A percentile compares a stretch with the other conserved stretches of the same genome.
These are phyloP conservation scores for Triops cancriformis DNA, from an alignment of 1,140 invertebrate genomes.

Conservation along the genomic window DNA sequence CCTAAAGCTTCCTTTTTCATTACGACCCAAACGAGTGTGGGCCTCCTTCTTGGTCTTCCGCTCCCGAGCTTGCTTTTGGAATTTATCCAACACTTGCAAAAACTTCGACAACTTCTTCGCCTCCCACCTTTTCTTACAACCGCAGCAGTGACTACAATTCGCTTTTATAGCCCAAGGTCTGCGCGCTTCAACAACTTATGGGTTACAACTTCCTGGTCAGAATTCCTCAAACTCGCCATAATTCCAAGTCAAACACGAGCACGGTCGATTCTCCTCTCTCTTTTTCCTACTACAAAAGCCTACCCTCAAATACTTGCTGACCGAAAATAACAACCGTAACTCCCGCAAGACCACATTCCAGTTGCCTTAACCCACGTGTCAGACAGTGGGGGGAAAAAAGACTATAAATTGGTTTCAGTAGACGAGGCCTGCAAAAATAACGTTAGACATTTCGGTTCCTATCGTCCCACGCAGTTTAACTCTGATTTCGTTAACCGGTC, in stretches of 20 bases:
- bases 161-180: background rate
- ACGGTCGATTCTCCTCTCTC: too few relatives aligned
- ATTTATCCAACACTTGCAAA: background rate
- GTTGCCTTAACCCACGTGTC: too few relatives aligned
- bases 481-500: too few relatives aligned
- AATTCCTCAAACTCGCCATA: background rate
- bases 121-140: background rate
- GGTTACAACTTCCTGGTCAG: background rate
- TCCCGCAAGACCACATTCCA: too few relatives aligned
- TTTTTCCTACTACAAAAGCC: too few relatives aligned
- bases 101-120: background rate
- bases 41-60: background rate
- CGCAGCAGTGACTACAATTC: background rate
- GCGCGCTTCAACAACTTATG: background rate
- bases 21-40: background rate
- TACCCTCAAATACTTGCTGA: too few relatives aligned
- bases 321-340: too few relatives aligned
- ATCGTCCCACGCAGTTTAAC: too few relatives aligned
- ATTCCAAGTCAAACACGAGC: too few relatives aligned
- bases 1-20: conserved; percentile 10
- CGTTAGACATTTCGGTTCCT: too few relatives aligned
- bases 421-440: too few relatives aligned
- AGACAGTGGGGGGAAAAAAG: conserved; percentile 21
- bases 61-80: background rate
- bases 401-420: conserved; percentile 7